Evolutionary conservation across 2,888 invertebrate species (phyloP), one percentile per base, ranked within the genome.

Genomic region (Caenorhabditis sp.): DNA sequence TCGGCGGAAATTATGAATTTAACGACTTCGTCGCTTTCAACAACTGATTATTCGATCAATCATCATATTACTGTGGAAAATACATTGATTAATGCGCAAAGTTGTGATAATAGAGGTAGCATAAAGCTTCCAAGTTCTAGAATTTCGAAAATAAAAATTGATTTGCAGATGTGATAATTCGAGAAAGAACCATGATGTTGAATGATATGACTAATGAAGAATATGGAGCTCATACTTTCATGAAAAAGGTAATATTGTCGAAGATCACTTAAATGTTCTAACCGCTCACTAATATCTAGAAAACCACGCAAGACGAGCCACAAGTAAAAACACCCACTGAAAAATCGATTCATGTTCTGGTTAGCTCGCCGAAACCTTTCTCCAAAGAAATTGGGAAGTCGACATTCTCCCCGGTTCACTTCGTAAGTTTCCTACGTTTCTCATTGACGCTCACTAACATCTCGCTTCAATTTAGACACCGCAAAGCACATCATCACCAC

Each of bases 171-270:
- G 68, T 68, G 59, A 73, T 73, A 59, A 38, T 73, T 8, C 43
- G 49, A 7, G 70, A 63, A n/a, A 20, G 70, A 59, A 59, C n/a
- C 8, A 20, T 12, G 14, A 21, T 21, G n/a, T 17, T 63, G 36
- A 36, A 43, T 14, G 54, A 67, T 10, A 27, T 57, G 57, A 63
- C 74, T 12, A 53, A 27, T 2, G 70, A 71, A 14, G 74, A 78
- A 53, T 76, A 72, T 43, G 79, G 79, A 53, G 76, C 79, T 1
- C 79, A 79, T 57, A 70, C 70, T 14, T 79, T 79, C 57, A 75
- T 79, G 71, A 66, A 67, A 64, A 74, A 76, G 76, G 78, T 75
- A n/a, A 38, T 58, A 27, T 27, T 56, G 3, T 8, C 3, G 2
- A 56, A 52, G n/a, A 4, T 63, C 56, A n/a, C n/a, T 52, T 2